phyloP scores from a whole-genome alignment of 2,888 invertebrate species.

The Sarcophaga carnaria region DNA sequence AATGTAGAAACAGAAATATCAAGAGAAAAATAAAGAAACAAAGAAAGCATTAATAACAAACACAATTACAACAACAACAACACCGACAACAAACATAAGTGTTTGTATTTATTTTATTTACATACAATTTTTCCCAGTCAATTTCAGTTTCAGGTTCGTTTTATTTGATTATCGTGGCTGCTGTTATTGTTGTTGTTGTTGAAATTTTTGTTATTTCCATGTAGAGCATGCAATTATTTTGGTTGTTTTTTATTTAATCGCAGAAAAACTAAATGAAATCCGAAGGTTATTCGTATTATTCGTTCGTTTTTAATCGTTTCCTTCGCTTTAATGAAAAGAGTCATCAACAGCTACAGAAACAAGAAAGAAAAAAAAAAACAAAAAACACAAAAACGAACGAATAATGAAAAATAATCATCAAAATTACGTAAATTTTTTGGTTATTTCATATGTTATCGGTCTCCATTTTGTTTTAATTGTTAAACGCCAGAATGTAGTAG shows the following conservation, averaged over 20 bases:
- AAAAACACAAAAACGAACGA: conserved; percentile 12
- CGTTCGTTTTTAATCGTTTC: conserved; percentile 68
- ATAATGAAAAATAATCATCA: conserved; percentile 29
- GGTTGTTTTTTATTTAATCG: conserved; percentile 57
- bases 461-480: background rate
- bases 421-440: conserved; percentile 30
- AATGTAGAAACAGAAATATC: background rate
- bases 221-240: conserved; percentile 47
- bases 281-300: conserved; percentile 59
- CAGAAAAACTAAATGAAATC: conserved; percentile 57
- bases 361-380: background rate
- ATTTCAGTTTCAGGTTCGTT: conserved; percentile 51
- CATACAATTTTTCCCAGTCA: background rate
- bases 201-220: conserved; percentile 26
- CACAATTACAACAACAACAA: conserved; percentile 12
- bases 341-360: background rate
- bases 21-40: background rate
- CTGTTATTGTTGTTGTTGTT: conserved; percentile 28
- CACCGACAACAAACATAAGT: background rate
- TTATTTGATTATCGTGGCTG: background rate
- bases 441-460: background rate
- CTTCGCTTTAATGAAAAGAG: conserved; percentile 47
- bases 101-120: background rate
- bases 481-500: too few relatives aligned
- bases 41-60: background rate